phyloP scores from a whole-genome alignment of 2,113 vertebrate species.

The Cynopterus brachyotis region DNA sequence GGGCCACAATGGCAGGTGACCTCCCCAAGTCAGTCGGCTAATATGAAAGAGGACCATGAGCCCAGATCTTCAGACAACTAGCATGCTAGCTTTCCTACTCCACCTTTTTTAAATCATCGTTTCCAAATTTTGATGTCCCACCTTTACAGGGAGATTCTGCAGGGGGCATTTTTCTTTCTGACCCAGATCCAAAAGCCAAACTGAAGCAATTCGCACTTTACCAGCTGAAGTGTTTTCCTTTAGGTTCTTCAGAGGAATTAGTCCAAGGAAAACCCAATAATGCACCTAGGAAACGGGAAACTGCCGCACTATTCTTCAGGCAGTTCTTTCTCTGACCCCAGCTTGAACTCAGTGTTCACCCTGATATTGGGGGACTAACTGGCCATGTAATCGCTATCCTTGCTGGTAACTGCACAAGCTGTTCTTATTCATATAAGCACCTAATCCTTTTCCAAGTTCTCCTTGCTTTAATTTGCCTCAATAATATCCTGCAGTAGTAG shows the following conservation, averaged over 20 bases:
- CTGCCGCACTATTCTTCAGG: neutral
- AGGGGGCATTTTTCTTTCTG: constrained; percentile 8
- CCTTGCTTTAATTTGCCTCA: constrained; percentile 65
- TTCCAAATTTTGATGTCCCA: neutral
- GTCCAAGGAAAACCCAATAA: constrained; percentile 5
- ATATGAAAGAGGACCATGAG: neutral
- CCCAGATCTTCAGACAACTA: neutral
- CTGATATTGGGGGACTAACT: constrained; percentile 57
- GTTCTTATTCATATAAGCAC: constrained; percentile 55
- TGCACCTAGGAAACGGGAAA: constrained; percentile 20
- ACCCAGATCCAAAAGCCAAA: neutral
- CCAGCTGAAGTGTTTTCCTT: neutral
- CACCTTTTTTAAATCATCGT: neutral
- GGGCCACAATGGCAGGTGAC: neutral
- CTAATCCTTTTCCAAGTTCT: constrained; percentile 65
- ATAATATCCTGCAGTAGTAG: constrained; percentile 53
- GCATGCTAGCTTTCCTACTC: neutral
- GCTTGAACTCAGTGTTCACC: neutral
- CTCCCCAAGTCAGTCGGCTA: neutral
- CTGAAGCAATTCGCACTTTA: neutral
- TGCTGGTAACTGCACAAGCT: constrained; percentile 48
- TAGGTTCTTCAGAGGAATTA: neutral
- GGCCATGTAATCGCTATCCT: constrained; percentile 59
- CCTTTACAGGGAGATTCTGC: neutral
- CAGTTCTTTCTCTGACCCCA: constrained; percentile 45